Percentiles rank a stretch among this genome's conserved stretches.
Conservation (phyloP, 2,888 invertebrate genomes). For the Adelphocoris suturalis region DNA sequence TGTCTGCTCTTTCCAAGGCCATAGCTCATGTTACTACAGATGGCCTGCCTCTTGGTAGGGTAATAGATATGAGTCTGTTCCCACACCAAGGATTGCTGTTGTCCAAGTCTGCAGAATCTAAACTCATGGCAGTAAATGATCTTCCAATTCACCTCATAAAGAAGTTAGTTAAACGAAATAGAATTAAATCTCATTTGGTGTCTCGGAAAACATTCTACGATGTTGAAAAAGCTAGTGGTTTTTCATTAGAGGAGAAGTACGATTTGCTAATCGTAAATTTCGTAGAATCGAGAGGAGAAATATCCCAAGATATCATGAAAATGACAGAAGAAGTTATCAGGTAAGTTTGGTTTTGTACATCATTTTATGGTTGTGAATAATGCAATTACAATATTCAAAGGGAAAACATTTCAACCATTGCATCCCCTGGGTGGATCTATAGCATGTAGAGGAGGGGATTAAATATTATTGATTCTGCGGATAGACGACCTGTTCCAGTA, state of each 20-base stretch:
- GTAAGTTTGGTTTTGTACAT: conserved; percentile 24
- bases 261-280: conserved; percentile 56
- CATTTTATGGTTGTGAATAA: too few species aligned
- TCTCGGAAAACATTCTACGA: conserved; percentile 28
- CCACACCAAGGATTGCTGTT: conserved; percentile 53
- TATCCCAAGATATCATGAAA: conserved; percentile 45
- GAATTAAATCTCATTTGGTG: conserved; percentile 33
- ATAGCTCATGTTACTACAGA: background rate
- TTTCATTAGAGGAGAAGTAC: conserved; percentile 16
- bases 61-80: conserved; percentile 56
- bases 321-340: conserved; percentile 27
- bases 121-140: conserved; percentile 52
- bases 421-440: too few species aligned
- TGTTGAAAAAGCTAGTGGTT: background rate
- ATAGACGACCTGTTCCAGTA: too few species aligned
- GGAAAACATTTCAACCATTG: too few species aligned
- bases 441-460: too few species aligned
- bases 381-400: too few species aligned
- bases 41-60: background rate
- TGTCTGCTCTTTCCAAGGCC: background rate
- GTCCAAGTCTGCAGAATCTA: background rate
- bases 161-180: conserved; percentile 53
- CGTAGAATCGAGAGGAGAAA: conserved; percentile 60
- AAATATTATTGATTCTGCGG: too few species aligned
- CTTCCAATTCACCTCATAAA: conserved; percentile 34